Base-by-base conservation (phyloP, 64 coral and sea anemone species). In the Anthopleura sola region DNA sequence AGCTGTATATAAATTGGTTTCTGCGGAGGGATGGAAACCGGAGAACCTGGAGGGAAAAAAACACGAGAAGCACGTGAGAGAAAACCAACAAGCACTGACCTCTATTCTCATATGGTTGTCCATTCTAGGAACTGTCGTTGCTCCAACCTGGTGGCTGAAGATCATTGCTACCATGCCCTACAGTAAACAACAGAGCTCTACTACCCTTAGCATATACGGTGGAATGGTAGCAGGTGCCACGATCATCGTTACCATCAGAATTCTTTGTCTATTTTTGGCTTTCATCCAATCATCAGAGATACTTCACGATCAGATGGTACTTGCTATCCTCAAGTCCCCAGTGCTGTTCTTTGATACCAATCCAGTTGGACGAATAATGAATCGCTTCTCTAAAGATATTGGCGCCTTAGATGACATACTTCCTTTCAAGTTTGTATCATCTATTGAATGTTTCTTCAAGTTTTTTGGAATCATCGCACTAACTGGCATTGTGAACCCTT, bases 291-390 rank as follows among this genome's bases (percentile, higher is more conserved):
- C 90, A 24, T 87, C 85, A 31, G 50, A 83, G 23, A 87, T 34
- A 19, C 19, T 92, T 87, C 86, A 92, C 51, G 71, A 92, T 49
- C 32, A 66, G 46, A 92, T 92, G 90, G 68, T 38, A 29, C 49
- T 49, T 21, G 82, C 71, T 39, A 39, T 89, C 10, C 91, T 88
- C 6, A 69, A 56, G 32, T 82, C 86, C 6, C 86, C 82, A 9
- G 49, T 80, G 0, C n/a, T 84, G 13, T 93, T 93, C 75, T 93
- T 93, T 23, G 83, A 93, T 53, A 86, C 91, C 79, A 93, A 93
- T 64, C 91, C 91, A 44, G 55, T 53, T 54, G 82, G 86, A 83
- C 68, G 91, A 83, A 86, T 93, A 36, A 75, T 93, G 6, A 93
- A 93, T 21, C 57, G 87, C 5, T 89, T 93, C 54, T 93, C 87